A percentile compares a stretch with the other conserved stretches of the same genome.
phyloP scores from a whole-genome alignment of 2,113 vertebrate species.

The Macheiramphus alcinus region DNA sequence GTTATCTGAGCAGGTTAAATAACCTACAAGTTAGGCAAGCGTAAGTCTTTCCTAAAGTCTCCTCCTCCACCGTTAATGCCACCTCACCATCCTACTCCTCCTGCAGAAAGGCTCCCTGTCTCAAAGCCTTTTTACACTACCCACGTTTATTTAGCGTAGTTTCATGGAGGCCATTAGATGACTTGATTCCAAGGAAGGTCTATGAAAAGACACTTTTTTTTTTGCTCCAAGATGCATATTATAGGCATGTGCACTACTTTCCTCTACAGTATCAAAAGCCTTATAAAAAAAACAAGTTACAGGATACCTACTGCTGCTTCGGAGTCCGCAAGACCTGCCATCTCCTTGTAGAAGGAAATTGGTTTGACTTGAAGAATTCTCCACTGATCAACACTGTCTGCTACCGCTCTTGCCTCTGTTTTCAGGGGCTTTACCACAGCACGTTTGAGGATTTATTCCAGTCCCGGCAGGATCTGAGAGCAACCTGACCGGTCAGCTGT shows the following conservation, averaged over 20 bases:
- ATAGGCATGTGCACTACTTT: not conserved
- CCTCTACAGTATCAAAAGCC: not conserved
- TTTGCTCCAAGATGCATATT: not conserved
- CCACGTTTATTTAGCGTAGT: rapidly evolving
- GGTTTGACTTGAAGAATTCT: not conserved
- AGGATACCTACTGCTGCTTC: not conserved
- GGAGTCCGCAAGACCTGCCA: not conserved
- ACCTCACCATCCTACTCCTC: not conserved
- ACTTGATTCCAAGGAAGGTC: not conserved
- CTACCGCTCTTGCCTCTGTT: not conserved
- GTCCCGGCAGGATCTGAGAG: rapidly evolving
- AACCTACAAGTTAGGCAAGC: not conserved
- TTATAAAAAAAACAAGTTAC: not conserved
- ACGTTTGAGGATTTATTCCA: not conserved
- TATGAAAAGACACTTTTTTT: not conserved
- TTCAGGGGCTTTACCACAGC: not conserved
- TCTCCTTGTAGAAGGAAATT: not conserved
- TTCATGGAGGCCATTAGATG: not conserved
- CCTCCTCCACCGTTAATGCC: not conserved
- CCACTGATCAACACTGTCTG: rapidly evolving
- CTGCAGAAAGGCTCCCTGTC: not conserved
- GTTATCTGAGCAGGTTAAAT: not conserved
- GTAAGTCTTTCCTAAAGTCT: not conserved
- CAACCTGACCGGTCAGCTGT: not conserved
- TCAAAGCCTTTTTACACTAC: not conserved